Conservation (phyloP, 1,140 invertebrate genomes). For the Stenopsyche tienmushanensis region DNA sequence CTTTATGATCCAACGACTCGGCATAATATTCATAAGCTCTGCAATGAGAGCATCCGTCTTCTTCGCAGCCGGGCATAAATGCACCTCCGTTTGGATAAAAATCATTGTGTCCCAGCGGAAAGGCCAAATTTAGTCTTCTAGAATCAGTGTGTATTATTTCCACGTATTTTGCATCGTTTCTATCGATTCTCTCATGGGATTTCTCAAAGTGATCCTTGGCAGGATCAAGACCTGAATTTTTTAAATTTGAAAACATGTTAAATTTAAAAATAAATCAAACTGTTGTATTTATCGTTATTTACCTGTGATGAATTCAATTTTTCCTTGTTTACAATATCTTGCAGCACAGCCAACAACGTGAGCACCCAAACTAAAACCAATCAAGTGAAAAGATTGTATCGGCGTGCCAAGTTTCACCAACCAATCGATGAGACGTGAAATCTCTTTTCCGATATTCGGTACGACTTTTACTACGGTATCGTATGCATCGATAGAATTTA, state of each 20-base stretch:
- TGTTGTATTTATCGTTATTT: no score
- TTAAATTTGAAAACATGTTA: not conserved
- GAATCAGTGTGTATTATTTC: conserved; percentile 22
- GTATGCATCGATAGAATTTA: conserved; percentile 46
- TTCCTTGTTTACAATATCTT: conserved; percentile 29
- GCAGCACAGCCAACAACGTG: conserved; percentile 47
- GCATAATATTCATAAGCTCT: conserved; percentile 24
- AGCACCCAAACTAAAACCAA: conserved; percentile 46
- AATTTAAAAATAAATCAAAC: not conserved
- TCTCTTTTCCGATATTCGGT: conserved; percentile 47
- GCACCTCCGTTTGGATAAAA: conserved; percentile 23
- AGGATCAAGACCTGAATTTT: conserved; percentile 28
- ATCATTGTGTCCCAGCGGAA: conserved; percentile 12
- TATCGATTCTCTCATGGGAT: conserved; percentile 2
- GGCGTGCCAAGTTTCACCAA: conserved; percentile 29
- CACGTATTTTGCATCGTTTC: conserved; percentile 16
- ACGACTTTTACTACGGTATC: conserved; percentile 50
- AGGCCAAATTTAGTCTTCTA: not conserved
- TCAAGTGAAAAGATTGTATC: conserved; percentile 34
- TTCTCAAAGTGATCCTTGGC: conserved; percentile 16
- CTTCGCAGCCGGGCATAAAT: conserved; percentile 3
- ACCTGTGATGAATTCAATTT: conserved; percentile 15
- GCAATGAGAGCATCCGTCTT: conserved; percentile 6
- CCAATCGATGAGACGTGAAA: conserved; percentile 55
- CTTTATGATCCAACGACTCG: conserved; percentile 26